Percentiles rank a stretch among this genome's conserved stretches.
These are phyloP conservation scores for Mythimna lalbum DNA, from an alignment of 2,888 invertebrate species.

Conservation along the genomic window DNA sequence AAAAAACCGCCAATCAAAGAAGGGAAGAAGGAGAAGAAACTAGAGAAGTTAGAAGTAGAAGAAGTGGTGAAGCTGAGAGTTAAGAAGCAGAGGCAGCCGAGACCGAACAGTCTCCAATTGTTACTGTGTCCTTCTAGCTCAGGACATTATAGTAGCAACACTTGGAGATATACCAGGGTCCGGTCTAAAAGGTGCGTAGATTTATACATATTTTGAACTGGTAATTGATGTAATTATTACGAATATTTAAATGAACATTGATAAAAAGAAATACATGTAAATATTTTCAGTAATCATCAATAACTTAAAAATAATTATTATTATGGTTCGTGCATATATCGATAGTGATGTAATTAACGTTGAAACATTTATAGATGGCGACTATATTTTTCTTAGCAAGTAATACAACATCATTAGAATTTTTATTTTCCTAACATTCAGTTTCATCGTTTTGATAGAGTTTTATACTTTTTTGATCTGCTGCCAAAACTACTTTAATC, in stretches of 20 bases:
- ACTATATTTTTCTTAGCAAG: not conserved
- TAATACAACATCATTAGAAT: not conserved
- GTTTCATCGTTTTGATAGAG: slow-evolving; percentile 6
- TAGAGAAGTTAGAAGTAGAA: slow-evolving; percentile 65
- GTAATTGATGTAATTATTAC: not conserved
- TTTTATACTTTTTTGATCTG: slow-evolving; percentile 17
- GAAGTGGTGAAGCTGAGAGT: slow-evolving; percentile 83
- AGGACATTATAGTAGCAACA: slow-evolving; percentile 87
- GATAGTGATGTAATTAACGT: not conserved
- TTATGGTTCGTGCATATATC: not conserved
- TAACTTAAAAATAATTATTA: not conserved
- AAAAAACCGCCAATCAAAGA: slow-evolving; percentile 84
- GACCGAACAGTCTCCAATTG: slow-evolving; percentile 87
- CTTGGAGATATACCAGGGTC: slow-evolving; percentile 87
- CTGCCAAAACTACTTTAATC: slow-evolving; percentile 18
- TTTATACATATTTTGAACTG: not conserved
- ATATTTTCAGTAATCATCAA: not conserved
- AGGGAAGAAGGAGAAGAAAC: slow-evolving; percentile 66
- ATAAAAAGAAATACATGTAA: not conserved
- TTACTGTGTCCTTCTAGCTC: slow-evolving; percentile 86
- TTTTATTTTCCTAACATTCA: slow-evolving; percentile 1
- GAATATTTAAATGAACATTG: not conserved
- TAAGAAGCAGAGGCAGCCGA: slow-evolving; percentile 84
- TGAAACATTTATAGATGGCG: not conserved
- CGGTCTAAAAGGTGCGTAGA: slow-evolving; percentile 84